Evolutionary conservation across 2,888 invertebrate species (phyloP).

Genomic region (Epinotia bilunana): DNA sequence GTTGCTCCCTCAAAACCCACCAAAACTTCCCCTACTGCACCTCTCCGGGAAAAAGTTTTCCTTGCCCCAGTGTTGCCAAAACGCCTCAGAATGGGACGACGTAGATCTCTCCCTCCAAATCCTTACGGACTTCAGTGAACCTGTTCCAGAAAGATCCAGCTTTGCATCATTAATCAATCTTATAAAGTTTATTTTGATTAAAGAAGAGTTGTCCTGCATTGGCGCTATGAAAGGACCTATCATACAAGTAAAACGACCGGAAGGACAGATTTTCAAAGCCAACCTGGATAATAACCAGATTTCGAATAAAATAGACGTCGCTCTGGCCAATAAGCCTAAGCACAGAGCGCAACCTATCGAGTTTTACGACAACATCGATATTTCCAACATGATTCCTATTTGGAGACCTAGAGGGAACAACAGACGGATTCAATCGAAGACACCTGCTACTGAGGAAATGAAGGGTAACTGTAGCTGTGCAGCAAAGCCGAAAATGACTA

Average conservation of each 20-base stretch:
- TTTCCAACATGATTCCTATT: constrained; percentile 49
- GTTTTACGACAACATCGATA: constrained; percentile 32
- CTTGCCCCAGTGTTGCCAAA: constrained; percentile 32
- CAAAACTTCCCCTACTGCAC: constrained; percentile 19
- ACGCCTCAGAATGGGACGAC: constrained; percentile 33
- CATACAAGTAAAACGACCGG: constrained; percentile 2
- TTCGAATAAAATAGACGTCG: constrained; percentile 16
- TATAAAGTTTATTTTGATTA: constrained; percentile 38
- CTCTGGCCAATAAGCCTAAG: constrained; percentile 35
- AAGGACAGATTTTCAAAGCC: constrained; percentile 18
- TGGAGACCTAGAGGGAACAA: constrained; percentile 45
- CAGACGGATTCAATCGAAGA: not conserved
- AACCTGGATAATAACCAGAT: constrained; percentile 25
- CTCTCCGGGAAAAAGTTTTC: constrained; percentile 30
- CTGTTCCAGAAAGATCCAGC: constrained; percentile 22
- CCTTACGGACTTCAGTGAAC: constrained; percentile 12
- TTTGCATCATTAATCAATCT: constrained; percentile 33
- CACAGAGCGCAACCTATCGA: constrained; percentile 13
- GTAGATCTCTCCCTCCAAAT: constrained; percentile 20
- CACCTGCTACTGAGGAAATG: not conserved
- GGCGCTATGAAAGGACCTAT: constrained; percentile 21
- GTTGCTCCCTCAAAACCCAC: constrained; percentile 27
- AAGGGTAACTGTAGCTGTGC: not conserved
- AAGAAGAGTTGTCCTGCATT: constrained; percentile 34
- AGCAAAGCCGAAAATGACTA: not conserved